phyloP scores from a whole-genome alignment of 2,113 vertebrate genomes.

The Vulpes vulpes region DNA sequence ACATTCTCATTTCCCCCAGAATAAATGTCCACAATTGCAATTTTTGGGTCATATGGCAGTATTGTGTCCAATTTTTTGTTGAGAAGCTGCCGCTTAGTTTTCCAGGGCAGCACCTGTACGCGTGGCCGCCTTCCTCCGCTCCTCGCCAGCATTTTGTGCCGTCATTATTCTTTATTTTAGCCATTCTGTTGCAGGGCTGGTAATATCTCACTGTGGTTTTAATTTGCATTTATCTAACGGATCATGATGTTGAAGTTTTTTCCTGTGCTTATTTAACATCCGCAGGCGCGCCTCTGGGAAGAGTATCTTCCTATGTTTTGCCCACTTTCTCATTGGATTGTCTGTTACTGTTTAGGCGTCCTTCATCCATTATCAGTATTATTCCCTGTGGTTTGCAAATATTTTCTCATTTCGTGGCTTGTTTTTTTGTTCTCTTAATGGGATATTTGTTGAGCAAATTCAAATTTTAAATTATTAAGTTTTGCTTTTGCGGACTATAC shows the following conservation, averaged over 20 bases:
- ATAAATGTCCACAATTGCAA: too few relatives aligned
- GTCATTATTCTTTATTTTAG: background rate
- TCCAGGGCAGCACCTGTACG: too few relatives aligned
- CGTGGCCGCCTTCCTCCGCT: too few relatives aligned
- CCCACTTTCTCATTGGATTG: background rate
- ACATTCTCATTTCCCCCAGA: too few relatives aligned
- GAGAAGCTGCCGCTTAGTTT: too few relatives aligned
- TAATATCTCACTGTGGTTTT: background rate
- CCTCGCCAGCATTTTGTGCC: background rate
- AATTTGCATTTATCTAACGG: background rate
- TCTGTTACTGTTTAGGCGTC: background rate
- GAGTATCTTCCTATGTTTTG: background rate
- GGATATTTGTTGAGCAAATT: background rate
- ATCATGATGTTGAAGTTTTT: background rate
- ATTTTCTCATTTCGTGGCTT: background rate
- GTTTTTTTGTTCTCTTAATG: background rate
- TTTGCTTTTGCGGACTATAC: too few relatives aligned
- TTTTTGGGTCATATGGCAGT: too few relatives aligned
- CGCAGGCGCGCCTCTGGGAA: background rate
- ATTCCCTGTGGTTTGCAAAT: background rate
- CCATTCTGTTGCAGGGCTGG: background rate
- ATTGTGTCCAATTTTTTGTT: too few relatives aligned
- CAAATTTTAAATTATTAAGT: background rate
- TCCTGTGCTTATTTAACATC: background rate
- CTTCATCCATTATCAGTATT: background rate